These are phyloP conservation scores for Phortica magna DNA, from an alignment of 2,888 invertebrate genomes.

Conservation along the genomic window DNA sequence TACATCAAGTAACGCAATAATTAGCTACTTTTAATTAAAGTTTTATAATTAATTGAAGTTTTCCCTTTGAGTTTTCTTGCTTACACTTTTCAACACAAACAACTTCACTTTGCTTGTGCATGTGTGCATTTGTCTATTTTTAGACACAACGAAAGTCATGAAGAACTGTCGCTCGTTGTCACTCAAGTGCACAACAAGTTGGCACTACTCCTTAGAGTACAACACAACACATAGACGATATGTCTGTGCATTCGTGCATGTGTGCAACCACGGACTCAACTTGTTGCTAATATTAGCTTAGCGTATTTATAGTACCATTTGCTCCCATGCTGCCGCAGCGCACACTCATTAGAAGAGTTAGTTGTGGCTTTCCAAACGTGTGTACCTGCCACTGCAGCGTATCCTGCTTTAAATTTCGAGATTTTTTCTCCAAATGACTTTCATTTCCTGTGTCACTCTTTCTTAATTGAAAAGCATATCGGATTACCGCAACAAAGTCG, in stretches of 20 bases:
- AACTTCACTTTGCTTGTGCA: background rate
- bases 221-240: background rate
- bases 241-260: background rate
- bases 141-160: background rate
- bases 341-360: background rate
- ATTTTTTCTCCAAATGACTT: conserved; percentile 18
- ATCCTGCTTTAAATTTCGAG: background rate
- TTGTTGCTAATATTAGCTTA: conserved; percentile 19
- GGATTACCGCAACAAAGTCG: background rate
- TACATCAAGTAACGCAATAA: background rate
- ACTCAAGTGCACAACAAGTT: conserved; percentile 22
- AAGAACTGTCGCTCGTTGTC: conserved; percentile 6
- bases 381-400: background rate
- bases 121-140: conserved; percentile 22
- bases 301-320: conserved; percentile 8
- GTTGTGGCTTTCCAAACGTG: too few species aligned
- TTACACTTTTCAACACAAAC: background rate
- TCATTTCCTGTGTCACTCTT: conserved; percentile 3
- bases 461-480: conserved; percentile 24
- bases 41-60: too few species aligned
- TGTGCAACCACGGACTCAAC: background rate
- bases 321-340: background rate
- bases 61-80: too few species aligned
- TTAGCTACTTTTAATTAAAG: too few species aligned
- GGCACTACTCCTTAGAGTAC: conserved; percentile 4